Evolutionary conservation across 2,888 invertebrate species (phyloP).

Genomic region (Metopia argyrocephala): DNA sequence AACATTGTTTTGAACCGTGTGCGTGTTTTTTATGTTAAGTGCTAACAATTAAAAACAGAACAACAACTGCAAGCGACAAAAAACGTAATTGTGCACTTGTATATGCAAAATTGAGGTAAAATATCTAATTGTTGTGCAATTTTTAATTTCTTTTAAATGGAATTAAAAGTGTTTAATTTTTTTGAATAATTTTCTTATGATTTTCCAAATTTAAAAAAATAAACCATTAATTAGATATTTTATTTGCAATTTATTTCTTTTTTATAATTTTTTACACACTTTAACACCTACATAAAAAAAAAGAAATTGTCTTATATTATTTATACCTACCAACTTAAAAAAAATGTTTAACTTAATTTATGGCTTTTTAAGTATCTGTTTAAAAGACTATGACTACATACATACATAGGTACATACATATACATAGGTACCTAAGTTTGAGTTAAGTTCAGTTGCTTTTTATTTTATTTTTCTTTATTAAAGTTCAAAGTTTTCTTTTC

Average conservation of each 20-base stretch:
- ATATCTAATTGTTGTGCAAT: slow-evolving; percentile 71
- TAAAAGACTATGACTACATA: slow-evolving; percentile 40
- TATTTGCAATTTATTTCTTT: slow-evolving; percentile 49
- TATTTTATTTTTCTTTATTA: slow-evolving; percentile 1
- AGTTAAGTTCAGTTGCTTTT: slow-evolving; percentile 8
- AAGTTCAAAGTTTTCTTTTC: slow-evolving; percentile 60
- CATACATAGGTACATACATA: background rate
- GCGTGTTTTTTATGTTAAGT: background rate
- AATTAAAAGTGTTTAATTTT: slow-evolving; percentile 66
- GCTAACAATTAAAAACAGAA: background rate
- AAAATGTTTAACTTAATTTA: slow-evolving; percentile 3
- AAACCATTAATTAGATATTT: slow-evolving; percentile 62
- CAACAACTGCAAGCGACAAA: slow-evolving; percentile 59
- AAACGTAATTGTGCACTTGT: slow-evolving; percentile 60
- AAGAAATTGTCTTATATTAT: background rate
- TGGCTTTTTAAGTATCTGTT: slow-evolving; percentile 46
- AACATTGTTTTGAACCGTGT: slow-evolving; percentile 40
- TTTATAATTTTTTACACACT: slow-evolving; percentile 29
- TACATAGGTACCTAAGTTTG: background rate
- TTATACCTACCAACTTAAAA: background rate
- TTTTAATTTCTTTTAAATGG: slow-evolving; percentile 58
- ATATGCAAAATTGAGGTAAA: slow-evolving; percentile 73
- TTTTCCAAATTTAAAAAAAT: slow-evolving; percentile 7
- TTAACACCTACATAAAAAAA: slow-evolving; percentile 18
- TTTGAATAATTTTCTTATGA: slow-evolving; percentile 57